These are phyloP conservation scores for Toxotes chatareus DNA, from an alignment of 2,113 vertebrate genomes.

Conservation along the genomic window DNA sequence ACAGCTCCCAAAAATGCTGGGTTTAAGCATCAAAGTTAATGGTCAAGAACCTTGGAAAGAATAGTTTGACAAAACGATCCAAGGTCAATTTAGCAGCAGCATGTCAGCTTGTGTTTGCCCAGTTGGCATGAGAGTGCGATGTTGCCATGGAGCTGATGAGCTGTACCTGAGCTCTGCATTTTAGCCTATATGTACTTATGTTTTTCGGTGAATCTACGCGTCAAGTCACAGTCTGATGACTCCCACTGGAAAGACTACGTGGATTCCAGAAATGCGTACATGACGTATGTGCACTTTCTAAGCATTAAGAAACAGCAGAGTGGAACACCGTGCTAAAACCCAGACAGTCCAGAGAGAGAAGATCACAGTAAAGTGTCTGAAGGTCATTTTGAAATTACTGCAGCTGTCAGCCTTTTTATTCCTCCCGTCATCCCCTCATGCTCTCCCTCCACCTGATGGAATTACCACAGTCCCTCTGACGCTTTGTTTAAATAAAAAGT, in stretches of 20 bases:
- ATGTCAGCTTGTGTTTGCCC: not conserved
- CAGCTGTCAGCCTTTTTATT: not conserved
- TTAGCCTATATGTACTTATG: not conserved
- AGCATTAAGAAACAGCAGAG: not conserved
- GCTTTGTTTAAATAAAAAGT: conserved; percentile 2
- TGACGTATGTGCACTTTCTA: not conserved
- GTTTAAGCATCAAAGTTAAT: not conserved
- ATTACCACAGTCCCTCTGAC: not conserved
- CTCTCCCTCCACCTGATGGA: conserved; percentile 3
- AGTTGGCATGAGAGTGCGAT: not conserved
- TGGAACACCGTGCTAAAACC: not conserved
- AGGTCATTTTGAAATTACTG: conserved; percentile 3
- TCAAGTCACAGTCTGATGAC: not conserved
- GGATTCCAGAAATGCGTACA: not conserved
- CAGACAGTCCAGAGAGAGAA: conserved; percentile 6
- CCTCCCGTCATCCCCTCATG: not conserved
- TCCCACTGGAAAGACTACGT: not conserved
- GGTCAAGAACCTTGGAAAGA: not conserved
- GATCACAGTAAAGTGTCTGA: conserved; percentile 2
- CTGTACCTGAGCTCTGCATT: not conserved
- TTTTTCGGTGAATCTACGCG: too few species aligned
- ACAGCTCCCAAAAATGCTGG: too few species aligned
- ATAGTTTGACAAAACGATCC: too few species aligned
- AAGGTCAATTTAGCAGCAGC: too few species aligned
- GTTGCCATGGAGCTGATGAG: not conserved